Conservation (phyloP, 2,113 vertebrate species). For the human (Homo sapiens) region DNA sequence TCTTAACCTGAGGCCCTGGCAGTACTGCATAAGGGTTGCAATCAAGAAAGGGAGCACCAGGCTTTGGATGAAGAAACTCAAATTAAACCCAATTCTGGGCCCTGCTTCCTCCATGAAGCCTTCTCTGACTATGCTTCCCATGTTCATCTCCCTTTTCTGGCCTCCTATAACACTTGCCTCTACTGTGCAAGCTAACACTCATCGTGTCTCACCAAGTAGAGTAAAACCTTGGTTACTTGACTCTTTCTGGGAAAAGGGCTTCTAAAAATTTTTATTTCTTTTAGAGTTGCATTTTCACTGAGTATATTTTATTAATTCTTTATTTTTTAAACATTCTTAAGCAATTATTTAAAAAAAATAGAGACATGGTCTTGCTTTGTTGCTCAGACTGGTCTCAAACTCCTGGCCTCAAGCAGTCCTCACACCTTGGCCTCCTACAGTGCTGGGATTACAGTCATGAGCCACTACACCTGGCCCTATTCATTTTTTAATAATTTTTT, state of each 20-base stretch:
- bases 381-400: too few species aligned
- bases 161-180: neutral
- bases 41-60: slow-evolving; percentile 3
- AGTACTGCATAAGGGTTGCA: neutral
- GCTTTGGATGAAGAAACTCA: neutral
- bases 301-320: too few species aligned
- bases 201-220: neutral
- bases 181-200: neutral
- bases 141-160: neutral
- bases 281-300: too few species aligned
- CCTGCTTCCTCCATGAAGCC: neutral
- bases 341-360: too few species aligned
- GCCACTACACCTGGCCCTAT: too few species aligned
- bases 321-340: too few species aligned
- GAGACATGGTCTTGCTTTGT: too few species aligned
- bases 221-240: neutral
- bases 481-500: too few species aligned
- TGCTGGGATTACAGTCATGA: too few species aligned
- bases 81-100: neutral
- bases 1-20: neutral
- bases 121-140: neutral
- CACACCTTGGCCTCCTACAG: too few species aligned
- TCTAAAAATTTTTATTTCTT: too few species aligned
- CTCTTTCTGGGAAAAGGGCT: slow-evolving; percentile 5
- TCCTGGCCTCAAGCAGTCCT: too few species aligned